Conservation (phyloP, 2,888 invertebrate genomes). For the Hesperia comma region DNA sequence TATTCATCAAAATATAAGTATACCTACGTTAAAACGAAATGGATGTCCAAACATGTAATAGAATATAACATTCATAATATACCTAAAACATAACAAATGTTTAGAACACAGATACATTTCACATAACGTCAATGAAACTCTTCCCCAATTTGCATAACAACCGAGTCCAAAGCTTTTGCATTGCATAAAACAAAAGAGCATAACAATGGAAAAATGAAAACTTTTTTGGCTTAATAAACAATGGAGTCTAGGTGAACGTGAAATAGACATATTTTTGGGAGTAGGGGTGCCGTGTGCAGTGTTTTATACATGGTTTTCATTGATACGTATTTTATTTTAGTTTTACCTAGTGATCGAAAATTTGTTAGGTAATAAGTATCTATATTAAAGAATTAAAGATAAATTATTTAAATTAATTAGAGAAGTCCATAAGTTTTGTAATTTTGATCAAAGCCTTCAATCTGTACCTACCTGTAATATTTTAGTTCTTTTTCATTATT, state of each 20-base stretch:
- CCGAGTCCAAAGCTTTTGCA: constrained; percentile 61
- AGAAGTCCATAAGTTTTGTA: too few species aligned
- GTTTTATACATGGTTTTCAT: neutral
- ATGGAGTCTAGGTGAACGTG: constrained; percentile 72
- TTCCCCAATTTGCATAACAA: constrained; percentile 61
- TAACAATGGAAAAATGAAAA: constrained; percentile 72
- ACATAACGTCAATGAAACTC: constrained; percentile 51
- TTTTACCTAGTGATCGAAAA: too few species aligned
- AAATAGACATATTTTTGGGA: constrained; percentile 69
- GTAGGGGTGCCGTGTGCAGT: constrained; percentile 55
- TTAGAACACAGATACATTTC: constrained; percentile 40
- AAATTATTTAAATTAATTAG: too few species aligned
- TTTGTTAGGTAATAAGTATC: too few species aligned
- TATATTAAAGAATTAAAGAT: too few species aligned
- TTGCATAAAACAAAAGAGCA: constrained; percentile 76
- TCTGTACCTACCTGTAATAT: too few species aligned
- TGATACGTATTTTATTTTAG: too few species aligned
- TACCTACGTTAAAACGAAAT: neutral
- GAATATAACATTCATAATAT: constrained; percentile 33
- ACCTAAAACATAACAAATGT: constrained; percentile 37
- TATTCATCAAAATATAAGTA: too few species aligned
- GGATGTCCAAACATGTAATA: constrained; percentile 18
- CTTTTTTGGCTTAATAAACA: constrained; percentile 77
- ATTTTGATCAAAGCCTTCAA: too few species aligned
- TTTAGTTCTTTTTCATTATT: too few species aligned